A percentile compares a stretch with the other conserved stretches of the same genome.
Conservation (phyloP, 2,797 vertebrate species). For the Petrocephalus sullivani region DNA sequence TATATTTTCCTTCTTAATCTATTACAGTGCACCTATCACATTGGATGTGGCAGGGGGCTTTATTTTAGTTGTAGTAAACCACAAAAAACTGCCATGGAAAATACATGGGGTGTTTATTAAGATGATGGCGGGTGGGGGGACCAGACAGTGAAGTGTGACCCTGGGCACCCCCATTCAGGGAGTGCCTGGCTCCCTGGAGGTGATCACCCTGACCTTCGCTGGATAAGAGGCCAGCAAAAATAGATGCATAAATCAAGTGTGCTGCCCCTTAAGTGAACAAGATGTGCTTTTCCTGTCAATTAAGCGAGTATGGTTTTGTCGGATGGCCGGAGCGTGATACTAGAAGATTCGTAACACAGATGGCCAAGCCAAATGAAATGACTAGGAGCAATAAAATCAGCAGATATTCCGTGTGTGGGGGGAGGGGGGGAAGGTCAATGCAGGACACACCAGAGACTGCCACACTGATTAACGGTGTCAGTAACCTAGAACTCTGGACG, state of each 20-base stretch:
- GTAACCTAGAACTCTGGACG: background rate
- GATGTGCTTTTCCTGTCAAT: background rate
- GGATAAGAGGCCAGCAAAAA: background rate
- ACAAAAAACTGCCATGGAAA: background rate
- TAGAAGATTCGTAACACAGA: background rate
- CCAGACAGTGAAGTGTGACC: background rate
- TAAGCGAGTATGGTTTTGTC: background rate
- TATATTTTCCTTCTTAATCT: background rate
- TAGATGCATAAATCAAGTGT: background rate
- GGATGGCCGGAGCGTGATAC: background rate
- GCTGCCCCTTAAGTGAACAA: background rate
- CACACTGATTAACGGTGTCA: background rate
- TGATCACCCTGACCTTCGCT: background rate
- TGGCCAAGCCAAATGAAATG: background rate
- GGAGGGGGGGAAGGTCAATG: background rate
- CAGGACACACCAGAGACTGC: background rate
- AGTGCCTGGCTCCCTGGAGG: background rate
- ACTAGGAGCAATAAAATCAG: background rate
- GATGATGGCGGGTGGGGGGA: background rate
- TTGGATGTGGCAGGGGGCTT: background rate
- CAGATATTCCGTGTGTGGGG: background rate
- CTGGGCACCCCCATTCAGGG: background rate
- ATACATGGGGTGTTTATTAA: background rate
- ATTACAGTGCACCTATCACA: background rate
- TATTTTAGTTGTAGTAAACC: background rate